These are phyloP conservation scores for Scaptomyza parva DNA, from an alignment of 2,888 invertebrate species.

Conservation along the genomic window DNA sequence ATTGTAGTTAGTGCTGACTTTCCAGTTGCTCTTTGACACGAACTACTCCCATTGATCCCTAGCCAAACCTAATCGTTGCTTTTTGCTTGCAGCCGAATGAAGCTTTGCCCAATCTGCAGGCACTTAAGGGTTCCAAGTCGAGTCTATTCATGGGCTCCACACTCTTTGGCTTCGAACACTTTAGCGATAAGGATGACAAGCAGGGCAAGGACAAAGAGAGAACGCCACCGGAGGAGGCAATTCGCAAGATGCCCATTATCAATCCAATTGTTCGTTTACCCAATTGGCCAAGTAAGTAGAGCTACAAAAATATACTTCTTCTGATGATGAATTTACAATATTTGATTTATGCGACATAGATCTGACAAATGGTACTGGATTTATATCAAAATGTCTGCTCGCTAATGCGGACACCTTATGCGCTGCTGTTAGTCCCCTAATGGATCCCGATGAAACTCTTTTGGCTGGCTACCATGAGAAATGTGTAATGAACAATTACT, in stretches of 20 bases:
- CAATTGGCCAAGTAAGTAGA: conserved; percentile 92
- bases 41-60: conserved; percentile 17
- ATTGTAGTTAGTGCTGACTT: conserved; percentile 82
- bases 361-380: conserved; percentile 89
- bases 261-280: conserved; percentile 95
- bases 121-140: conserved; percentile 87
- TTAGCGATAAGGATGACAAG: conserved; percentile 83
- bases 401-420: conserved; percentile 98
- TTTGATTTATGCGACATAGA: no score
- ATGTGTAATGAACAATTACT: conserved; percentile 99
- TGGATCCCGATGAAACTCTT: conserved; percentile 95
- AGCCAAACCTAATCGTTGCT: conserved; percentile 43
- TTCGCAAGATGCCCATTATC: conserved; percentile 93
- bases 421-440: conserved; percentile 97
- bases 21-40: conserved; percentile 78
- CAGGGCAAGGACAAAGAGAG: conserved; percentile 81
- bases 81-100: conserved; percentile 83
- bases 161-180: conserved; percentile 83
- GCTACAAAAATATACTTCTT: no score
- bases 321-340: no score
- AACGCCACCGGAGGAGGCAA: conserved; percentile 85
- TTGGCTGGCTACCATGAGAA: conserved; percentile 96
- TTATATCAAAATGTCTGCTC: conserved; percentile 97
- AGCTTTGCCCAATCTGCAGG: conserved; percentile 84
- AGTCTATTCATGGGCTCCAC: conserved; percentile 85